These are phyloP conservation scores for Cynopterus brachyotis DNA, from an alignment of 2,113 vertebrate species.

Conservation along the genomic window DNA sequence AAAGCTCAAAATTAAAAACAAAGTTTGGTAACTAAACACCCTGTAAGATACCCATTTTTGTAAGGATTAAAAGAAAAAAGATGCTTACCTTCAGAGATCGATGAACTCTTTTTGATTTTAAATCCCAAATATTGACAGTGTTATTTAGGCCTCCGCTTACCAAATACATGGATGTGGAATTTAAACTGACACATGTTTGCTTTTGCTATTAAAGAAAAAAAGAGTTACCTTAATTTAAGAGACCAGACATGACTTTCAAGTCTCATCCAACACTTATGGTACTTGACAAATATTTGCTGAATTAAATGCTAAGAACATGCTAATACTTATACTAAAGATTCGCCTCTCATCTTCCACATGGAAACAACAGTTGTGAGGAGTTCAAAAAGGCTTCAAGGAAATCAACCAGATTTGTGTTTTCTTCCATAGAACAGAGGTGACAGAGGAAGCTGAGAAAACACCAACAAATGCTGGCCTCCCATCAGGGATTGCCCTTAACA, in stretches of 20 bases:
- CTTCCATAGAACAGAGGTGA: not conserved
- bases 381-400: slow-evolving; percentile 4
- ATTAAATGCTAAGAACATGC: not conserved
- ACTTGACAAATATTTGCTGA: not conserved
- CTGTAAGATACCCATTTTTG: not conserved
- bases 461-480: not conserved
- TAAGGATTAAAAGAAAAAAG: not conserved
- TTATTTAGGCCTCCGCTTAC: slow-evolving; percentile 94
- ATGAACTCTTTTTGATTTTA: slow-evolving; percentile 93
- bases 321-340: not conserved
- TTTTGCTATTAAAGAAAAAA: slow-evolving; percentile 87
- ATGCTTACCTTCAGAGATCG: slow-evolving; percentile 91
- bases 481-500: not conserved
- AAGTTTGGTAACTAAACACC: slow-evolving; percentile 33
- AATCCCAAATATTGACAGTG: slow-evolving; percentile 96
- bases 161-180: slow-evolving; percentile 90
- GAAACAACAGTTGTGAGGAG: not conserved
- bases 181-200: slow-evolving; percentile 93
- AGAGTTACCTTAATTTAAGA: not conserved
- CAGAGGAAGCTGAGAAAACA: not conserved
- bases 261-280: not conserved
- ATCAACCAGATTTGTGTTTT: not conserved
- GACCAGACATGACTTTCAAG: not conserved
- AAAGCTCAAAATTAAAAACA: slow-evolving; percentile 31
- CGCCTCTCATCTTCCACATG: not conserved